phyloP scores from a whole-genome alignment of 2,113 vertebrate genomes.

The Acanthochromis polyacanthus region DNA sequence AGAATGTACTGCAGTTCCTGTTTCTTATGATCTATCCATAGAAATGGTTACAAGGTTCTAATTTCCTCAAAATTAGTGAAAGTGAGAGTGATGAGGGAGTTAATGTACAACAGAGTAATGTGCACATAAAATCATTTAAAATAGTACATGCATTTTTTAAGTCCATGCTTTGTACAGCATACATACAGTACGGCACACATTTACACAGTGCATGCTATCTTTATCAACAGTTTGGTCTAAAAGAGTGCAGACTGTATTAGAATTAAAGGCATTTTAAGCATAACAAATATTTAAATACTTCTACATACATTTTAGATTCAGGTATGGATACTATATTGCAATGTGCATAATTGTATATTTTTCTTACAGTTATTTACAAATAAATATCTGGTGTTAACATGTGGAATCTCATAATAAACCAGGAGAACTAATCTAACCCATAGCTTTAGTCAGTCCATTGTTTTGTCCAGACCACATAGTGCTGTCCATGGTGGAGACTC shows the following conservation, averaged over 20 bases:
- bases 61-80: background rate
- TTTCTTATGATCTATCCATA: background rate
- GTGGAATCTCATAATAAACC: background rate
- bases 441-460: conserved; percentile 1
- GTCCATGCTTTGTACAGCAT: no score
- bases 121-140: no score
- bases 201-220: no score
- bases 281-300: no score
- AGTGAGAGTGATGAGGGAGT: no score
- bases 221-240: no score
- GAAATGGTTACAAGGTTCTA: background rate
- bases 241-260: no score
- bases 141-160: no score
- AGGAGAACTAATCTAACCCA: background rate
- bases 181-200: no score
- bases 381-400: background rate
- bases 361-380: background rate
- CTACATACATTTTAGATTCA: no score
- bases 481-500: conserved; percentile 10
- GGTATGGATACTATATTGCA: background rate
- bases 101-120: no score
- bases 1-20: background rate
- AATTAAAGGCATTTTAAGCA: no score
- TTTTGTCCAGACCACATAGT: conserved; percentile 3
- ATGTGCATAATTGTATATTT: background rate